A percentile compares a stretch with the other conserved stretches of the same genome.
Conservation (phyloP, 2,888 invertebrate genomes). For the Noctua pronuba region DNA sequence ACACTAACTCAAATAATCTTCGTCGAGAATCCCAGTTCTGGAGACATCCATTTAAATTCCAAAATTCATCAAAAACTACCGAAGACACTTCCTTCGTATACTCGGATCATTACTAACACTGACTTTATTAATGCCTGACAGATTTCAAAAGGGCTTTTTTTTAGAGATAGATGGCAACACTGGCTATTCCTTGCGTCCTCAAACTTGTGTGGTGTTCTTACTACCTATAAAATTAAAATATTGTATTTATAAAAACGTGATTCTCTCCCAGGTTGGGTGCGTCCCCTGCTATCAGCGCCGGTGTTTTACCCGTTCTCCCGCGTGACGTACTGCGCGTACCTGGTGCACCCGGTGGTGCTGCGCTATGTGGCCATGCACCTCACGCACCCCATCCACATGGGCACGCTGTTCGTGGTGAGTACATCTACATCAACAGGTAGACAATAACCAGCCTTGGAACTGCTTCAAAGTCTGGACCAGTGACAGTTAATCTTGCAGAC, state of each 20-base stretch:
- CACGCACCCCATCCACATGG: slow-evolving; percentile 95
- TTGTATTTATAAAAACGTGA: not conserved
- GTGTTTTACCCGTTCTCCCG: slow-evolving; percentile 95
- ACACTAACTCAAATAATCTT: not conserved
- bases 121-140: not conserved
- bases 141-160: not conserved
- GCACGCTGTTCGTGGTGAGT: slow-evolving; percentile 94
- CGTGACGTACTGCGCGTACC: slow-evolving; percentile 96
- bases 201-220: not conserved
- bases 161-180: not conserved
- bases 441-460: not conserved
- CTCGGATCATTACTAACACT: not conserved
- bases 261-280: slow-evolving; percentile 90
- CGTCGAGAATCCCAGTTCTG: not conserved
- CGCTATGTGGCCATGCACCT: slow-evolving; percentile 95
- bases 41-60: not conserved
- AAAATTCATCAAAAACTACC: not conserved
- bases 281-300: slow-evolving; percentile 93
- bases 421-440: not conserved
- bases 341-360: slow-evolving; percentile 95
- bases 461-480: not conserved
- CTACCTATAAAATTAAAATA: not conserved
- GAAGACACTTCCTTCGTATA: not conserved
- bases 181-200: not conserved
- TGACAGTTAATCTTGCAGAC: not conserved